Percentiles rank a stretch among this genome's conserved stretches.
Evolutionary conservation across 2,113 vertebrate species (phyloP).

Genomic region (Leucopternis melanops): DNA sequence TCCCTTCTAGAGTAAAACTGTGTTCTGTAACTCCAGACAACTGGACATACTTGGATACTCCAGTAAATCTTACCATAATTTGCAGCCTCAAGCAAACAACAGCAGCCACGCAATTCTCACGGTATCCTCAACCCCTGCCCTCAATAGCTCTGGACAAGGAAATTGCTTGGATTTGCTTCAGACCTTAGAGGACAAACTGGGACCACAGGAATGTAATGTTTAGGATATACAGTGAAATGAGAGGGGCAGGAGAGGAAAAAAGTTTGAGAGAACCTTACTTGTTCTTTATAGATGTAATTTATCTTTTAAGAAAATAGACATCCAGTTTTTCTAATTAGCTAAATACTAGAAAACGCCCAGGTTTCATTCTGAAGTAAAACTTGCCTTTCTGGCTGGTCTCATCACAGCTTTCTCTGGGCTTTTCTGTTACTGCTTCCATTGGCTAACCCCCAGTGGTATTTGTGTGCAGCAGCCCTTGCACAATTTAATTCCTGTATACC

Average conservation of each 20-base stretch:
- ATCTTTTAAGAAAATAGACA: not conserved
- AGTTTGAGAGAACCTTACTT: not conserved
- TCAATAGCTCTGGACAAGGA: not conserved
- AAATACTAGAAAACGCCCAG: not conserved
- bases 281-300: not conserved
- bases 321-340: not conserved
- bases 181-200: not conserved
- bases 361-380: not conserved
- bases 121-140: not conserved
- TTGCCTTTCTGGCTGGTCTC: not conserved
- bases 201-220: not conserved
- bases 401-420: not conserved
- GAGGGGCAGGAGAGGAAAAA: not conserved
- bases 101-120: not conserved
- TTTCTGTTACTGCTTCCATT: not conserved
- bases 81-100: not conserved
- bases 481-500: not conserved
- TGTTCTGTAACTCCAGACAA: not conserved
- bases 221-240: not conserved
- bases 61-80: not conserved
- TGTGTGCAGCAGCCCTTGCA: not conserved
- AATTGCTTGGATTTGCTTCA: not conserved
- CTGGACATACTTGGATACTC: not conserved
- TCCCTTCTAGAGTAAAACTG: not conserved
- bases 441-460: not conserved